phyloP scores from a whole-genome alignment of 2,797 vertebrate species.

The Okamejei kenojei region DNA sequence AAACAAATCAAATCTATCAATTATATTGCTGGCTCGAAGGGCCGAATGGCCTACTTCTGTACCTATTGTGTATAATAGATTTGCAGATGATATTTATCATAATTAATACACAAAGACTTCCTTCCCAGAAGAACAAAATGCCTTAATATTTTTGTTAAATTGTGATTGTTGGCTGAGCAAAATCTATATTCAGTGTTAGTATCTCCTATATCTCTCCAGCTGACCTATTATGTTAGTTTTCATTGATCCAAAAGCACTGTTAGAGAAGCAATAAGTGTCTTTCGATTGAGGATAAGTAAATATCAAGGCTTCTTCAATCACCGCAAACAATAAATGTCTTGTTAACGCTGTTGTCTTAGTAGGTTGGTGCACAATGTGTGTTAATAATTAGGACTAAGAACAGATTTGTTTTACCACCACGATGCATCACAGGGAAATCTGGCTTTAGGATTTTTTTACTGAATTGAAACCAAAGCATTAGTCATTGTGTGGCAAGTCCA shows the following conservation, averaged over 20 bases:
- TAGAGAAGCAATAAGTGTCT: constrained; percentile 16
- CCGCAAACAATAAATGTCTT: constrained; percentile 24
- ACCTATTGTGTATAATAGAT: not conserved
- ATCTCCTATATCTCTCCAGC: not conserved
- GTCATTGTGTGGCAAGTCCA: not conserved
- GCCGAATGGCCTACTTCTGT: no score
- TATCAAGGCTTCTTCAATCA: constrained; percentile 11
- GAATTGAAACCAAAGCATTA: not conserved
- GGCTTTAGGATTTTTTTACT: not conserved
- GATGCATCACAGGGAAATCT: not conserved
- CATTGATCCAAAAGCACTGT: constrained; percentile 27
- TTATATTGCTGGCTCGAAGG: not conserved
- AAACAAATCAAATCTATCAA: not conserved
- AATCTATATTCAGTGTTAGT: not conserved
- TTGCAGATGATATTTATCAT: not conserved
- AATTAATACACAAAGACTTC: not conserved
- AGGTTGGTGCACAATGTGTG: not conserved
- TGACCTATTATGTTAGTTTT: not conserved
- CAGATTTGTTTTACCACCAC: not conserved
- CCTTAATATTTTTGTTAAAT: not conserved
- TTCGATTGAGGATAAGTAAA: constrained; percentile 34
- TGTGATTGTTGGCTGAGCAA: not conserved
- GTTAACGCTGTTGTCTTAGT: not conserved
- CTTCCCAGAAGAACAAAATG: not conserved
- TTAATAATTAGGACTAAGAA: not conserved